Evolutionary conservation across 64 coral and sea anemone genomes (phyloP).

Genomic region (Actinia equina): DNA sequence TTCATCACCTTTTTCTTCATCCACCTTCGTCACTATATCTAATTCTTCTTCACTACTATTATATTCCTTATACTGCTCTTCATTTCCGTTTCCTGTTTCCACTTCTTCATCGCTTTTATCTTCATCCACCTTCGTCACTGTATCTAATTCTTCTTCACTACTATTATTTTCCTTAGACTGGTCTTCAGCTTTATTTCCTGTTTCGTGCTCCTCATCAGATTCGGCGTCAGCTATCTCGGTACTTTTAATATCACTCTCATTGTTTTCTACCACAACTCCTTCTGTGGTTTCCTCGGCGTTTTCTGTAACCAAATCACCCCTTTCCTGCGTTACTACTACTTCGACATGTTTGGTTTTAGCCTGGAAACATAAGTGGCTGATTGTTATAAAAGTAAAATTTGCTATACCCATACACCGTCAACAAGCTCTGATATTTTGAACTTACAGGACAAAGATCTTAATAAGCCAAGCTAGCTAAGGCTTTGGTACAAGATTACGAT

Average conservation of each 20-base stretch:
- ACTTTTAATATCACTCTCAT: background rate
- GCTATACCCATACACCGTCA: too few species aligned
- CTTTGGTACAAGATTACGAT: too few species aligned
- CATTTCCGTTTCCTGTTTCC: too few species aligned
- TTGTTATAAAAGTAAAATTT: too few species aligned
- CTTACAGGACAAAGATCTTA: too few species aligned
- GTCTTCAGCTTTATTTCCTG: background rate
- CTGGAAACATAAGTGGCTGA: background rate
- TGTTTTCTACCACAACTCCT: background rate
- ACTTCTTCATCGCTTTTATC: background rate
- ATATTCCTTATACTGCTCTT: too few species aligned
- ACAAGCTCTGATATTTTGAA: too few species aligned
- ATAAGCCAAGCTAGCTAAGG: too few species aligned
- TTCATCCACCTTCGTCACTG: background rate
- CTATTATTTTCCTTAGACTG: too few species aligned
- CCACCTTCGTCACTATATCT: too few species aligned
- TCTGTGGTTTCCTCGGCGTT: background rate
- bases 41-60: too few species aligned
- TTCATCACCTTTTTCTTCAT: too few species aligned
- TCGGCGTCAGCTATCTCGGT: background rate
- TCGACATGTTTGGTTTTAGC: background rate
- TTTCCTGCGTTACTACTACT: background rate
- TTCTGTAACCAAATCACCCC: background rate
- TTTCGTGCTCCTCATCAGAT: background rate
- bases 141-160: background rate